Evolutionary conservation across 2,888 invertebrate genomes (phyloP), one percentile per base, ranked within the genome.

Genomic region (Mythimna vitellina): DNA sequence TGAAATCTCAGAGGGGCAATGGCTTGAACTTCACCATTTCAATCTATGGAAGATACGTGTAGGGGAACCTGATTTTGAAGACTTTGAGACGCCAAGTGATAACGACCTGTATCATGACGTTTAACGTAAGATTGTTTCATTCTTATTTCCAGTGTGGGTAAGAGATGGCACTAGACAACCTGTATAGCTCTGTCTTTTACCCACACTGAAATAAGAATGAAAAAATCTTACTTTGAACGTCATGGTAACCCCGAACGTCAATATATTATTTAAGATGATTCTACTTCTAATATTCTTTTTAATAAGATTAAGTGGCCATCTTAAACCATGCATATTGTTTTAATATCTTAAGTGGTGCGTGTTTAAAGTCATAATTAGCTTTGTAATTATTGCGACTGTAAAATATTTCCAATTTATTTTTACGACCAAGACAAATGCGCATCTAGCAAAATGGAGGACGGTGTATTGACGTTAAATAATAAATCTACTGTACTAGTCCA

Each of bases 11-110:
- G 79, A 88, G 95, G 38, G 88, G 91, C 3, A 66, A 78, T 60
- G 95, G 96, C 0, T 90, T 96, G 49, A 95, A 96, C 84, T 96
- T 96, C 78, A 94, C 96, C 0, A 81, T 96, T 3, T 92, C 94
- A 0, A 89, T 96, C 42, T 96, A 95, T 60, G 96, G 96, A 79
- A 92, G 93, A 90, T 95, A 92, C 80, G 65, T 71, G 0, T 93
- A 83, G 86, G 5, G 22, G 4, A 38, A 49, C 20, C 46, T 0
- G 25, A 1, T 38, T 54, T 54, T 38, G 22, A 8, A 54, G 66
- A 65, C 22, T 66, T 49, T 77, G 62, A 17, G 14, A 60, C 58
- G 25, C 38, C 25, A n/a, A 64, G 58, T 76, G 79, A 29, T 22
- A 22, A 49, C n/a, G n/a, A n/a, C n/a, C n/a, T n/a, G n/a, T n/a